Percentiles rank a stretch among this genome's conserved stretches.
Conservation (phyloP, 2,113 vertebrate genomes). For the Mustelus asterias region DNA sequence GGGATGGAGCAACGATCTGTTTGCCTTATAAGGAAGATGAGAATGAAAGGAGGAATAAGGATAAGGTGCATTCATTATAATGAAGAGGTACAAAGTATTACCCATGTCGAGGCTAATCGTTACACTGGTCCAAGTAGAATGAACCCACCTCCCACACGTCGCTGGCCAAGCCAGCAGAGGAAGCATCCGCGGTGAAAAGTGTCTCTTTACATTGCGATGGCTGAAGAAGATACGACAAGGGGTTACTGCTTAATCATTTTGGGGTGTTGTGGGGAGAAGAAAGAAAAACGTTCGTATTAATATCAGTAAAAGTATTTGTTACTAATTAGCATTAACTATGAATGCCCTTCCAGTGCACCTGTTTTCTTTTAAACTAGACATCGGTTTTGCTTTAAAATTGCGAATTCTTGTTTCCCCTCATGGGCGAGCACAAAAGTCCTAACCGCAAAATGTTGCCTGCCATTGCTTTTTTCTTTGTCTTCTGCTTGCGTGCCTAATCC, state of each 20-base stretch:
- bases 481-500: background rate
- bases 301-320: background rate
- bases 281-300: background rate
- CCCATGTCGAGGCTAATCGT: background rate
- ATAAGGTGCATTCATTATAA: background rate
- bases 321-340: background rate
- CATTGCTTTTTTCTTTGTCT: constrained; percentile 25
- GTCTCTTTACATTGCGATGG: background rate
- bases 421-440: background rate
- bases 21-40: background rate
- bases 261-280: background rate
- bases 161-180: background rate
- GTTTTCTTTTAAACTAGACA: background rate
- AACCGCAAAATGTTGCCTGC: background rate
- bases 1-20: background rate
- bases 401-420: background rate
- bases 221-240: background rate
- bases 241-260: background rate
- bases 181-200: background rate
- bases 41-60: background rate
- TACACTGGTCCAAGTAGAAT: background rate
- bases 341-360: background rate
- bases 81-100: background rate
- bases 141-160: background rate
- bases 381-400: constrained; percentile 16